A percentile compares a stretch with the other conserved stretches of the same genome.
These are phyloP conservation scores for Agrotis segetum DNA, from an alignment of 2,888 invertebrate species.

Conservation along the genomic window DNA sequence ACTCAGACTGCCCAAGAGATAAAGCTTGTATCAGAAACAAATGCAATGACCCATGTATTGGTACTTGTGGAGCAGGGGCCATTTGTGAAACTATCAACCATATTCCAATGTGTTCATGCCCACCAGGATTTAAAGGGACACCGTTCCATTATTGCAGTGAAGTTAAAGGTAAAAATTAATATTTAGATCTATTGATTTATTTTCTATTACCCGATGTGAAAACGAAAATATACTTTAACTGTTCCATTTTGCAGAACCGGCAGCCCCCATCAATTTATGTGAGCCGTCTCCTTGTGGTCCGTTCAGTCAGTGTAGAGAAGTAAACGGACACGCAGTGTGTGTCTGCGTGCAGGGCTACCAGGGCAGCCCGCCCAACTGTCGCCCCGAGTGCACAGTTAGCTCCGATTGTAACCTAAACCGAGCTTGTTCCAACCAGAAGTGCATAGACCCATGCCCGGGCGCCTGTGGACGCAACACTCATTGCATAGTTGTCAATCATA, in stretches of 20 bases:
- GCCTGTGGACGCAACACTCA: constrained; percentile 92
- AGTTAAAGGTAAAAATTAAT: constrained; percentile 74
- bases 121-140: constrained; percentile 92
- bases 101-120: constrained; percentile 93
- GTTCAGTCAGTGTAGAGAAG: constrained; percentile 93
- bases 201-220: not conserved
- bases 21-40: constrained; percentile 94
- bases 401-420: constrained; percentile 93
- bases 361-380: constrained; percentile 94
- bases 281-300: constrained; percentile 92
- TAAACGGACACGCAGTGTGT: constrained; percentile 93
- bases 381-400: constrained; percentile 95
- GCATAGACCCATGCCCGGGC: constrained; percentile 94
- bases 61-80: constrained; percentile 92
- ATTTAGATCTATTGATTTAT: not conserved
- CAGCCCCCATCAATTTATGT: constrained; percentile 76
- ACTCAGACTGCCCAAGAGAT: constrained; percentile 93
- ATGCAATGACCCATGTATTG: constrained; percentile 94
- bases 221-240: constrained; percentile 9
- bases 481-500: constrained; percentile 92
- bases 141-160: constrained; percentile 91
- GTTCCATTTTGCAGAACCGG: constrained; percentile 72
- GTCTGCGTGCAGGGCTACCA: constrained; percentile 93
- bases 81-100: constrained; percentile 92
- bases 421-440: constrained; percentile 95